Base-by-base conservation (phyloP, 2,113 vertebrate genomes). In the Gobius niger region DNA sequence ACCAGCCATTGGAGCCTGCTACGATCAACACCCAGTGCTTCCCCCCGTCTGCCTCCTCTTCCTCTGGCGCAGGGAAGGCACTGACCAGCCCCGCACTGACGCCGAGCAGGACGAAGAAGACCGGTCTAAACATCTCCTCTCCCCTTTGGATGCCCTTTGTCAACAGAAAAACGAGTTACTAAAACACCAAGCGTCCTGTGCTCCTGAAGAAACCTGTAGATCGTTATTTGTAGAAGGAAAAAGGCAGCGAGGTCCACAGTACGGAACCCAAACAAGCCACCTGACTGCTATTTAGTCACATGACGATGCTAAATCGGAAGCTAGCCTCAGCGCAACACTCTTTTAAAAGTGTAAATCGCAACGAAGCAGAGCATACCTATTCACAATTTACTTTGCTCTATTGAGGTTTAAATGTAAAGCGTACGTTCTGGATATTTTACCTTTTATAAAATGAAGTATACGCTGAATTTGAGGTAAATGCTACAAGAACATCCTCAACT, bases 1-100 rank as follows among this genome's bases (percentile, higher is more conserved):
- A 96, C 96, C 96, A 99, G 88, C 95, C 93, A 0, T 92, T 95
- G 0, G 97, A 99, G 0, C 96, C 96, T 0, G 96, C 96, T 0
- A 98, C 97, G 0, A 99, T 95, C n/a, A 99, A 88, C 56, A 97
- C 96, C 98, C 96, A 99, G 91, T 97, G 93, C 76, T 96, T 98
- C 57, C 94, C 95, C 4, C 89, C 70, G 18, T 93, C 90, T 0
- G 90, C 76, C 3, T 90, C 72, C 18, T 93, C 90, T 0, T 91
- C 76, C 0, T 93, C 85, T 47, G 93, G 88, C 6, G 89, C 1
- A 0, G 91, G 89, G 19, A 93, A 53, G 0, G 90, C 73, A 0
- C 40, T 40, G 0, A 78, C 70, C 14, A 95, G 83, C 44, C 72
- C 84, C 76, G 90, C 65, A 57, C 81, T 47, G 40, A 96, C 83